These are phyloP conservation scores for Rhizomys pruinosus DNA, from an alignment of 2,113 vertebrate species.

Conservation along the genomic window DNA sequence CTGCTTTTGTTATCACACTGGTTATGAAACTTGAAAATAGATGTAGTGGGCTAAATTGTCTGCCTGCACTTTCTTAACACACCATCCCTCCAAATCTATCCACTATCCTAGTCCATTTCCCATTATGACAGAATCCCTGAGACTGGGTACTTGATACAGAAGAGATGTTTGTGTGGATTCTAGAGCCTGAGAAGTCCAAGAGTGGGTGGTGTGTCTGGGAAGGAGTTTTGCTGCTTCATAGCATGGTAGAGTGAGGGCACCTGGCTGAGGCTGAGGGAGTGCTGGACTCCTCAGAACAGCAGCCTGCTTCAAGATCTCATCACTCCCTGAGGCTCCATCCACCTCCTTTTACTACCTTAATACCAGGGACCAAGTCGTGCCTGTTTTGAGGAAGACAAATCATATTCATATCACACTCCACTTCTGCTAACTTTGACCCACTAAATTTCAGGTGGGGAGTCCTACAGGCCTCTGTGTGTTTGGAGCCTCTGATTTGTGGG, in stretches of 20 bases:
- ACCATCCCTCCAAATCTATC: background rate
- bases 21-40: background rate
- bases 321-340: no score
- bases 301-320: no score
- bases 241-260: background rate
- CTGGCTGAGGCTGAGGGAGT: background rate
- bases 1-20: background rate
- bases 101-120: background rate
- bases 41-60: background rate
- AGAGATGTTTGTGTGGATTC: background rate
- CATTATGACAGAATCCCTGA: background rate
- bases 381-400: background rate
- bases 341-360: background rate
- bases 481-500: background rate
- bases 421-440: background rate
- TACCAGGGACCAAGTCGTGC: no score
- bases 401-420: no score
- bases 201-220: no score
- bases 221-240: background rate
- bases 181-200: background rate
- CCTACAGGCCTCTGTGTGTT: fast-evolving
- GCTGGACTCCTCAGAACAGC: background rate
- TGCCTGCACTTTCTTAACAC: background rate
- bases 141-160: background rate
- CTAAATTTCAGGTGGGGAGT: background rate